These are phyloP conservation scores for Leucopsar rothschildi DNA, from an alignment of 2,113 vertebrate genomes.

Conservation along the genomic window DNA sequence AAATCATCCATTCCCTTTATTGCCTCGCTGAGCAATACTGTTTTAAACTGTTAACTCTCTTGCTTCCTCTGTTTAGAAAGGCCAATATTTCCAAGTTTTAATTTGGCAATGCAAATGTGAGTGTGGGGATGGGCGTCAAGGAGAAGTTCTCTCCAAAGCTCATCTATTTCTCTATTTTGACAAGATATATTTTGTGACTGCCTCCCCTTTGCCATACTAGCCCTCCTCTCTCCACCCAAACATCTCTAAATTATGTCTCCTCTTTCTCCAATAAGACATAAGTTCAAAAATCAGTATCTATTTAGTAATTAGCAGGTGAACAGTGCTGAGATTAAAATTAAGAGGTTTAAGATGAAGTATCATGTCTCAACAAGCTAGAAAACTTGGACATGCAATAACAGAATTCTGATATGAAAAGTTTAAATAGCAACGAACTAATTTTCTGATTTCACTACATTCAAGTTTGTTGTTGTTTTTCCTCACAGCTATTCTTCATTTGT, in stretches of 20 bases:
- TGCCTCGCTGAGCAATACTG: not conserved
- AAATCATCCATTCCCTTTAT: not conserved
- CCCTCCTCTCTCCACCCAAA: not conserved
- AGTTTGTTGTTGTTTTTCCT: not conserved
- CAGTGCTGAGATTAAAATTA: not conserved
- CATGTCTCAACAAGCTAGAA: not conserved
- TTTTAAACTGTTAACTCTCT: not conserved
- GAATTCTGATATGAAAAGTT: not conserved
- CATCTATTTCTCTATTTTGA: not conserved
- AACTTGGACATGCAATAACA: not conserved
- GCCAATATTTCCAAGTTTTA: not conserved
- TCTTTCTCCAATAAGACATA: not conserved
- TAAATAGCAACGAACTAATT: not conserved
- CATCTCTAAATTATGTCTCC: not conserved
- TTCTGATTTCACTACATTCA: not conserved
- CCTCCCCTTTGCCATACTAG: not conserved
- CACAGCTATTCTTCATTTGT: not conserved
- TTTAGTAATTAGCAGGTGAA: not conserved
- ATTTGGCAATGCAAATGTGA: not conserved
- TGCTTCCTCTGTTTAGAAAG: not conserved
- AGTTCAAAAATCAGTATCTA: not conserved
- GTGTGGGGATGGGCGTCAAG: not conserved
- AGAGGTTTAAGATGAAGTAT: not conserved
- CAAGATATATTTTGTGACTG: not conserved
- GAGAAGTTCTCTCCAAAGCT: not conserved